Evolutionary conservation across 2,888 invertebrate genomes (phyloP), one percentile per base, ranked within the genome.

Genomic region (Coenonympha arcania): DNA sequence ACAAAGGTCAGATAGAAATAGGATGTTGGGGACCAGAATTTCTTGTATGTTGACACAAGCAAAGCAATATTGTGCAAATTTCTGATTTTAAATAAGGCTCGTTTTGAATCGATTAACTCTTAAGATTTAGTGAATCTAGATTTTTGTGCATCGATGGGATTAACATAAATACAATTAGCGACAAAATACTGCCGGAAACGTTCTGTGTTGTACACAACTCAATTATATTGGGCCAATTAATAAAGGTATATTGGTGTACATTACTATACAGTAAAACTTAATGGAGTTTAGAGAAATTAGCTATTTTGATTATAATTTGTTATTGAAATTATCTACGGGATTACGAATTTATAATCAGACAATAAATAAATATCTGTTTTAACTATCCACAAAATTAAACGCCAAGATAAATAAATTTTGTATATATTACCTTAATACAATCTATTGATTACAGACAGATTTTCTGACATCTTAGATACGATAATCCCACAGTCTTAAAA

Each of bases 91-190:
- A n/a, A n/a, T n/a, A n/a, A n/a, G n/a, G n/a, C n/a, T n/a, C n/a
- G n/a, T n/a, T n/a, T n/a, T n/a, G n/a, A n/a, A n/a, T n/a, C n/a
- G n/a, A n/a, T n/a, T n/a, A n/a, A n/a, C n/a, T n/a, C n/a, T n/a
- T n/a, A n/a, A n/a, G n/a, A n/a, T n/a, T n/a, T n/a, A 30, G 13
- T 34, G 20, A 22, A 39, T 39, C 39, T 24, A 24, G 22, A 2
- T 24, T 15, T 39, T 4, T 9, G 37, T 24, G 16, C 4, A 15
- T 39, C 39, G 16, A 15, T 39, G 28, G 24, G 6, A 51, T 52
- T 40, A 54, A 54, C 46, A 51, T 54, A 51, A 54, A 56, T 49
- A 48, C 47, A 56, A 54, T 54, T 54, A 49, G 41, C 31, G 22
- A 44, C 47, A 46, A 39, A 46, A 48, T 36, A 48, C 24, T 43